Percentiles rank a stretch among this genome's conserved stretches.
These are phyloP conservation scores for Acanthopleura granulata DNA, from an alignment of 2,888 invertebrate genomes.

Conservation along the genomic window DNA sequence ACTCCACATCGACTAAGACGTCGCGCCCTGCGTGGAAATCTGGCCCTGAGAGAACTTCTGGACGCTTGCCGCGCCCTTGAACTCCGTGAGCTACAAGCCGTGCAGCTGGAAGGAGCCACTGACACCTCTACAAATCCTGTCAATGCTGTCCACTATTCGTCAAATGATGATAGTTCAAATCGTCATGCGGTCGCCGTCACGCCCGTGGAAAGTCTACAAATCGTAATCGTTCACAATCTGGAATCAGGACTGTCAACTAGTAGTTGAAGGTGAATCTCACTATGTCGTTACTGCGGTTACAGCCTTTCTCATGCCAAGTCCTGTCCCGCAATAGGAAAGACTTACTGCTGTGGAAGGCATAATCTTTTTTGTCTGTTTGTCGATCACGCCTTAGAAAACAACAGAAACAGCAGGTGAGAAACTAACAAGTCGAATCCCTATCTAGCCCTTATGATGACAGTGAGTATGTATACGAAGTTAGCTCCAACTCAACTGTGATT, in stretches of 20 bases:
- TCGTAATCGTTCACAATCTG: no score
- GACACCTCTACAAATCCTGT: not conserved
- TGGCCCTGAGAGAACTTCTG: slow-evolving; percentile 5
- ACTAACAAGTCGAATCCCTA: no score
- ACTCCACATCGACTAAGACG: not conserved
- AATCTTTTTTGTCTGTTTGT: slow-evolving; percentile 20
- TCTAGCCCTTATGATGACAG: not conserved
- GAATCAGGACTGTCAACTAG: not conserved
- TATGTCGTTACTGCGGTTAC: slow-evolving; percentile 16
- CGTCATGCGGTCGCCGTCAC: not conserved
- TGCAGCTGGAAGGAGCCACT: slow-evolving; percentile 1
- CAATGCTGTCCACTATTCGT: not conserved
- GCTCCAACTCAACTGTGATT: not conserved
- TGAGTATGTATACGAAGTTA: not conserved
- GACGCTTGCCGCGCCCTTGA: slow-evolving; percentile 21
- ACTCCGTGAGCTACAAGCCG: slow-evolving; percentile 17
- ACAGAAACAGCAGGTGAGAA: not conserved
- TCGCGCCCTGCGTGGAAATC: slow-evolving; percentile 17
- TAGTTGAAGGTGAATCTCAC: not conserved
- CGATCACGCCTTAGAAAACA: not conserved
- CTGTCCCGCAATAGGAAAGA: slow-evolving; percentile 23
- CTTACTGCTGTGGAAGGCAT: not conserved
- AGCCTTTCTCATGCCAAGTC: not conserved
- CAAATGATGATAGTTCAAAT: not conserved
- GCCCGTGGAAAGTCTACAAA: not conserved